Percentiles rank a stretch among this genome's conserved stretches.
Evolutionary conservation across 53 echinoderm and acorn worm genomes (phyloP).

Genomic region (Arbacia lixula): DNA sequence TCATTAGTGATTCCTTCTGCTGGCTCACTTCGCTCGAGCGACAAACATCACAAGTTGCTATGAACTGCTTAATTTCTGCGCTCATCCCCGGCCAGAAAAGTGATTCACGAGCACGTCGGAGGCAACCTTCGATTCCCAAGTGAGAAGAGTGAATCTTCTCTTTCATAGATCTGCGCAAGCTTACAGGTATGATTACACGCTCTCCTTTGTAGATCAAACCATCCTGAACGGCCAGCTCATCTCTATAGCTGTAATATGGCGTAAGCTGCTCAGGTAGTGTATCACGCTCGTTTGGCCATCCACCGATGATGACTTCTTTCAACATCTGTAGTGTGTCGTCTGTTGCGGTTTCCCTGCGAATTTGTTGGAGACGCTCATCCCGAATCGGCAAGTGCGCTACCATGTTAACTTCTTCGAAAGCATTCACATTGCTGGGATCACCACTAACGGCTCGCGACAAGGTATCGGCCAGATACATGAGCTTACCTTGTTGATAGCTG

Average conservation of each 20-base stretch:
- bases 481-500: slow-evolving; percentile 46
- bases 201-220: slow-evolving; percentile 48
- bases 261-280: slow-evolving; percentile 16
- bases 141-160: slow-evolving; percentile 64
- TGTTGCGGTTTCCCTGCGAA: slow-evolving; percentile 2
- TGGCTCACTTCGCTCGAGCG: neutral
- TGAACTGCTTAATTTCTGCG: slow-evolving; percentile 51
- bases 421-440: neutral
- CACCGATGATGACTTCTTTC: neutral
- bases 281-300: slow-evolving; percentile 15
- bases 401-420: slow-evolving; percentile 39
- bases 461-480: slow-evolving; percentile 53
- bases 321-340: slow-evolving; percentile 24
- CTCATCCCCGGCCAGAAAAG: slow-evolving; percentile 59
- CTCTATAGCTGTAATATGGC: slow-evolving; percentile 38
- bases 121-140: slow-evolving; percentile 60
- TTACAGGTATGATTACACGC: slow-evolving; percentile 41
- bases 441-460: slow-evolving; percentile 4
- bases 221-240: slow-evolving; percentile 46
- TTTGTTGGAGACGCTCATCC: slow-evolving; percentile 53
- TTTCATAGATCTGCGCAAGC: slow-evolving; percentile 38
- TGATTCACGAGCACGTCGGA: slow-evolving; percentile 49
- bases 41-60: slow-evolving; percentile 61
- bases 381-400: slow-evolving; percentile 43
- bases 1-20: slow-evolving; percentile 50